phyloP scores from a whole-genome alignment of 1,140 invertebrate genomes.

The Drosophila chauvacae region DNA sequence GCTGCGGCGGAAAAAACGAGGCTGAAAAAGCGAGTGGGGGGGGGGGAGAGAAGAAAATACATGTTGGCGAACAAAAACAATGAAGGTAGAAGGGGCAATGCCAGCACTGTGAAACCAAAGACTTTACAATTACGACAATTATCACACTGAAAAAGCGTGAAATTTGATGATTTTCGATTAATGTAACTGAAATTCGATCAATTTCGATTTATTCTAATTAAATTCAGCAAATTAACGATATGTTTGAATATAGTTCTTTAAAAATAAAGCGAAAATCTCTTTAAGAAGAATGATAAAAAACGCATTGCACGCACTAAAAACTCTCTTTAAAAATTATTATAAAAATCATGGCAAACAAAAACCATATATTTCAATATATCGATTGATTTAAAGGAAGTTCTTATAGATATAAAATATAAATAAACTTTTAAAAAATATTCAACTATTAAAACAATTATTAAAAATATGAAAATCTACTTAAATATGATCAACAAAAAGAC shows the following conservation, averaged over 20 bases:
- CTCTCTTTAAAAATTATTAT: background rate
- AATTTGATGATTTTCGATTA: background rate
- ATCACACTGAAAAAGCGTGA: background rate
- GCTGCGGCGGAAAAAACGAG: constrained; percentile 1
- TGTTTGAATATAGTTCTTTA: background rate
- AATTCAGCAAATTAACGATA: no score
- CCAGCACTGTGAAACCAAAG: constrained; percentile 11
- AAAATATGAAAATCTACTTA: background rate
- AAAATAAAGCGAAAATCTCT: background rate
- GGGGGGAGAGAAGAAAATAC: background rate
- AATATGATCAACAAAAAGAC: background rate
- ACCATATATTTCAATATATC: background rate
- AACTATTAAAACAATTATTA: background rate
- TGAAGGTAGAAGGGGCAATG: constrained; percentile 6
- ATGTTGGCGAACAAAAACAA: constrained; percentile 24
- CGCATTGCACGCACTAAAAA: background rate
- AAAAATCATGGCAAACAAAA: background rate
- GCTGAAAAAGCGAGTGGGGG: background rate
- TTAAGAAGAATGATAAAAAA: background rate
- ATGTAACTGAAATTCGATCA: background rate
- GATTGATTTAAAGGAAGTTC: background rate
- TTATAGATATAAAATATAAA: no score
- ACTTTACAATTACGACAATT: background rate
- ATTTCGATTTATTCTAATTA: no score
- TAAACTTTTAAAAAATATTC: background rate